These are phyloP conservation scores for Stenolophus ochropezus DNA, from an alignment of 2,888 invertebrate species.

Conservation along the genomic window DNA sequence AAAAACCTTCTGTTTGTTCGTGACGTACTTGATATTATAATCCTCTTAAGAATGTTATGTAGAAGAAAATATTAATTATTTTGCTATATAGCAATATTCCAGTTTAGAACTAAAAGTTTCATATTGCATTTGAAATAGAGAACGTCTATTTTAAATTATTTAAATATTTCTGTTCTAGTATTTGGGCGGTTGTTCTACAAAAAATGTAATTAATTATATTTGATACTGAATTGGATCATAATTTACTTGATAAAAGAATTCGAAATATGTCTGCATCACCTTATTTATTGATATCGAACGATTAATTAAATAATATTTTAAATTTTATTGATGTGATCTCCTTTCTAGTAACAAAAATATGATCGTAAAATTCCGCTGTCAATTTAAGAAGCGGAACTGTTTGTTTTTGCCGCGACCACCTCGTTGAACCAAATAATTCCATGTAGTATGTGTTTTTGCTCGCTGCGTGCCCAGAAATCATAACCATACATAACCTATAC, in stretches of 20 bases:
- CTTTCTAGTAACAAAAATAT: not conserved
- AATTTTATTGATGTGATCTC: not conserved
- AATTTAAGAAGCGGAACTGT: slow-evolving; percentile 4
- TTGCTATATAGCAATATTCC: too few relatives aligned
- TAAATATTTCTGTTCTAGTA: too few relatives aligned
- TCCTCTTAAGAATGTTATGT: too few relatives aligned
- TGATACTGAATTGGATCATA: not conserved
- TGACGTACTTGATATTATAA: too few relatives aligned
- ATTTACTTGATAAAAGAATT: not conserved
- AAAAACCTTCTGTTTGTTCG: too few relatives aligned
- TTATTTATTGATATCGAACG: not conserved
- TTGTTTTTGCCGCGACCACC: slow-evolving; percentile 8
- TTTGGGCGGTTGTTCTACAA: not conserved
- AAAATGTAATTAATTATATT: not conserved
- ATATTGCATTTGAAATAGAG: too few relatives aligned
- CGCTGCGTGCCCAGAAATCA: slow-evolving; percentile 28
- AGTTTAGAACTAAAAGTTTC: too few relatives aligned
- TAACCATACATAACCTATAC: slow-evolving; percentile 20
- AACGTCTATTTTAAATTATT: too few relatives aligned
- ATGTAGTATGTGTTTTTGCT: slow-evolving; percentile 10
- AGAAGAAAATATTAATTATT: too few relatives aligned
- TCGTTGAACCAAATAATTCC: slow-evolving; percentile 19
- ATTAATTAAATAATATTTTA: not conserved
- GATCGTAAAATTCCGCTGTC: not conserved
- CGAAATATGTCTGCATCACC: not conserved